Percentiles rank a stretch among this genome's conserved stretches.
These are phyloP conservation scores for Muscina levida DNA, from an alignment of 2,888 invertebrate species.

Conservation along the genomic window DNA sequence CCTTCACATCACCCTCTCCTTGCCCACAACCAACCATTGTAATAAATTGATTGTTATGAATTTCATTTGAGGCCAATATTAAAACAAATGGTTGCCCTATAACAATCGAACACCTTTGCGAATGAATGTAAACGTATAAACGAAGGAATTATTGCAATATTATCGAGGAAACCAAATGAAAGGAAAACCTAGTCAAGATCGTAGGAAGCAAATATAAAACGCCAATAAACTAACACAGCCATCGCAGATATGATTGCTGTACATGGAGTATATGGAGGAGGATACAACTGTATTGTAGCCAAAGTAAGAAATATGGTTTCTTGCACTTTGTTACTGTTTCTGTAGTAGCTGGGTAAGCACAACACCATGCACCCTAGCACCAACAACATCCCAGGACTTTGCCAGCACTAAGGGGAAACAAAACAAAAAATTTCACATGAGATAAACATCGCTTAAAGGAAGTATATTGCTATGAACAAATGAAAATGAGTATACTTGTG, in stretches of 20 bases:
- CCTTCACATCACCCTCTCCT: too few relatives aligned
- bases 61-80: slow-evolving; percentile 16
- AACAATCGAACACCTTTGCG: slow-evolving; percentile 4
- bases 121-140: not conserved
- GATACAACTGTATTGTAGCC: not conserved
- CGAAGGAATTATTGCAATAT: slow-evolving; percentile 20
- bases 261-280: too few relatives aligned
- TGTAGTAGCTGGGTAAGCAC: not conserved
- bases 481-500: too few relatives aligned
- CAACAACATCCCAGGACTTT: slow-evolving; percentile 2
- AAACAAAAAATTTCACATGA: not conserved
- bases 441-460: not conserved
- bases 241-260: not conserved
- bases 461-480: too few relatives aligned
- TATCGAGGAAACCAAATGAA: not conserved
- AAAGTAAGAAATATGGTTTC: not conserved
- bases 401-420: not conserved
- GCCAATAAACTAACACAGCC: slow-evolving; percentile 2
- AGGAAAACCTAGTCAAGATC: not conserved
- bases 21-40: not conserved
- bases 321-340: not conserved
- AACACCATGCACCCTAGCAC: not conserved
- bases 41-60: slow-evolving; percentile 6
- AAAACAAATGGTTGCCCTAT: slow-evolving; percentile 7
- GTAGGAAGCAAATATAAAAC: not conserved